phyloP scores from a whole-genome alignment of 2,113 vertebrate genomes.

The Bufo gargarizans region DNA sequence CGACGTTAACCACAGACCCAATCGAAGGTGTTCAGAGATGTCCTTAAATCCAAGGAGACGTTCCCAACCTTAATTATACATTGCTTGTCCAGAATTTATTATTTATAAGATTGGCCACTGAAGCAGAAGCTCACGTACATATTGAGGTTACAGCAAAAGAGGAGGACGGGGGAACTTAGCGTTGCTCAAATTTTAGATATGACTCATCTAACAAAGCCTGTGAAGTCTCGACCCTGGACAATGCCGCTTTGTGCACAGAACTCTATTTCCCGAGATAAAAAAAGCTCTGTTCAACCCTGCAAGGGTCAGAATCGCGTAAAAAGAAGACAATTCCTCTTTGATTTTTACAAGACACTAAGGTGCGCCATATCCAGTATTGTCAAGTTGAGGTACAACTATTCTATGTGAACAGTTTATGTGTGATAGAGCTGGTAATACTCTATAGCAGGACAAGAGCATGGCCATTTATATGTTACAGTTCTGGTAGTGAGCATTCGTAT shows the following conservation, averaged over 20 bases:
- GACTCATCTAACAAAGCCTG: constrained; percentile 25
- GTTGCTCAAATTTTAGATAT: constrained; percentile 2
- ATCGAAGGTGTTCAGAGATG: constrained; percentile 51
- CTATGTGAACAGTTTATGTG: neutral
- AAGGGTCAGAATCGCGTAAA: neutral
- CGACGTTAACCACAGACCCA: constrained; percentile 34
- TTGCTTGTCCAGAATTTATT: constrained; percentile 45
- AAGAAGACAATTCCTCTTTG: neutral
- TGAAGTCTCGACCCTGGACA: neutral
- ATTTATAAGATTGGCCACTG: constrained; percentile 50
- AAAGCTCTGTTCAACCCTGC: neutral
- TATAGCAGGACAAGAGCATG: too few species aligned
- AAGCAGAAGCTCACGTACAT: constrained; percentile 27
- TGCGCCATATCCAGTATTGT: neutral
- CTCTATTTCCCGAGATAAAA: neutral
- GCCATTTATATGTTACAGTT: too few species aligned
- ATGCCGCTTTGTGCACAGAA: neutral
- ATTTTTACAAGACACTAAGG: neutral
- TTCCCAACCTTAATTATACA: constrained; percentile 50
- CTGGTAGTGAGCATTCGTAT: too few species aligned
- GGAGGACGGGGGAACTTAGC: neutral
- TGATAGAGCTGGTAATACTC: neutral
- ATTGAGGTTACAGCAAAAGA: constrained; percentile 21
- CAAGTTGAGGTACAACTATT: neutral
- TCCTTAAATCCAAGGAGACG: constrained; percentile 41